Percentiles rank a stretch among this genome's conserved stretches.
Conservation (phyloP, 2,113 vertebrate genomes). For the Vidua macroura region DNA sequence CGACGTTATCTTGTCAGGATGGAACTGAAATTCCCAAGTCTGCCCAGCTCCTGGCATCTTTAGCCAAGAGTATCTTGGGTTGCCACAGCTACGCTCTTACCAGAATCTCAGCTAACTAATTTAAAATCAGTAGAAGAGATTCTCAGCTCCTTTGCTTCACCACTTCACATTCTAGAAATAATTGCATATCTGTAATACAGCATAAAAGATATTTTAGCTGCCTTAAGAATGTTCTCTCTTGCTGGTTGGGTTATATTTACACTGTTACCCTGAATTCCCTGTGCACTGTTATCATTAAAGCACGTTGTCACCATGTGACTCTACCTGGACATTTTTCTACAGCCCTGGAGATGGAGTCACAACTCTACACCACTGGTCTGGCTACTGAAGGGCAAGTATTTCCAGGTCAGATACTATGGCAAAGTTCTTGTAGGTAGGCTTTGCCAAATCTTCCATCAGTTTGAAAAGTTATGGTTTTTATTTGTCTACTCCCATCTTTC, state of each 20-base stretch:
- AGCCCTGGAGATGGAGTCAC: fast-evolving
- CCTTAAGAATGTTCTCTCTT: not conserved
- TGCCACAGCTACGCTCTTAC: not conserved
- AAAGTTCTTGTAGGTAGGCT: not conserved
- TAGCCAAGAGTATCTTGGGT: not conserved
- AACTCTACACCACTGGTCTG: not conserved
- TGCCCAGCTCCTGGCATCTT: not conserved
- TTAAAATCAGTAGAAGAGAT: not conserved
- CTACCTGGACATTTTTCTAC: not conserved
- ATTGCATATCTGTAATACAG: not conserved
- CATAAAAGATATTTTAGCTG: not conserved
- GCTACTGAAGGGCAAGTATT: not conserved
- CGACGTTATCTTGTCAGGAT: not conserved
- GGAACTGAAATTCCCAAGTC: not conserved
- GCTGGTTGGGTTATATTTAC: not conserved
- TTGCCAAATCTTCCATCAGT: not conserved
- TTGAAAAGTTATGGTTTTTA: not conserved
- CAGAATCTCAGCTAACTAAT: not conserved
- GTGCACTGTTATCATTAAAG: not conserved
- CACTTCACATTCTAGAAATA: not conserved
- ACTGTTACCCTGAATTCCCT: not conserved
- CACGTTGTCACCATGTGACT: not conserved
- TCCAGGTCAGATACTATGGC: not conserved
- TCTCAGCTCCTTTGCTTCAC: not conserved
- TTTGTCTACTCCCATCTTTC: not conserved